These are phyloP conservation scores for Champsocephalus esox DNA, from an alignment of 2,797 vertebrate genomes.

Conservation along the genomic window DNA sequence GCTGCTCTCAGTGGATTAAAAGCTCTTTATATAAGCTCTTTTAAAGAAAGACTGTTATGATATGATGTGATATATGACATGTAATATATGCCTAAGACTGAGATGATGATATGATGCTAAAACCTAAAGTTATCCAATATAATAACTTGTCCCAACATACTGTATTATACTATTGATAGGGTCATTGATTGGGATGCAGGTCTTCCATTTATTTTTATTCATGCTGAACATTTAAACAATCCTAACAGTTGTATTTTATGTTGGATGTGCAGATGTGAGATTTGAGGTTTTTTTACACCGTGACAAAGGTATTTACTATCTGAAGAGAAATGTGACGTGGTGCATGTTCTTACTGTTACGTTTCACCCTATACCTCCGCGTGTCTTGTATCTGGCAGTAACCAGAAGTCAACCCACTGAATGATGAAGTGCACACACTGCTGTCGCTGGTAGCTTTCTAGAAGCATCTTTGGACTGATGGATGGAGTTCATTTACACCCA, in stretches of 20 bases:
- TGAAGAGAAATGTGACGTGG: conserved; percentile 53
- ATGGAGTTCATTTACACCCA: conserved; percentile 17
- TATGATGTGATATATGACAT: conserved; percentile 37
- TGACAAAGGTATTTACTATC: conserved; percentile 50
- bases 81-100: conserved; percentile 33
- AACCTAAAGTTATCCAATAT: conserved; percentile 38
- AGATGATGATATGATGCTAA: conserved; percentile 43
- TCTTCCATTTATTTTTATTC: conserved; percentile 71
- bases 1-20: conserved; percentile 47
- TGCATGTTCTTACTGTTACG: conserved; percentile 76
- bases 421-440: conserved; percentile 62
- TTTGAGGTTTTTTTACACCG: conserved; percentile 10
- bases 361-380: conserved; percentile 74
- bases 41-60: conserved; percentile 64
- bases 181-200: conserved; percentile 68
- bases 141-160: conserved; percentile 44
- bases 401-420: conserved; percentile 46
- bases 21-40: conserved; percentile 57
- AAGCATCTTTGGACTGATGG: conserved; percentile 28
- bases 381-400: conserved; percentile 58
- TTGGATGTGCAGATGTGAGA: conserved; percentile 41
- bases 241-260: conserved; percentile 43
- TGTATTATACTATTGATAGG: conserved; percentile 37
- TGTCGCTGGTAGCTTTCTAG: conserved; percentile 45
- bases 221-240: conserved; percentile 34